phyloP scores from a whole-genome alignment of 2,797 vertebrate species.

The Bradypodion ventrale region DNA sequence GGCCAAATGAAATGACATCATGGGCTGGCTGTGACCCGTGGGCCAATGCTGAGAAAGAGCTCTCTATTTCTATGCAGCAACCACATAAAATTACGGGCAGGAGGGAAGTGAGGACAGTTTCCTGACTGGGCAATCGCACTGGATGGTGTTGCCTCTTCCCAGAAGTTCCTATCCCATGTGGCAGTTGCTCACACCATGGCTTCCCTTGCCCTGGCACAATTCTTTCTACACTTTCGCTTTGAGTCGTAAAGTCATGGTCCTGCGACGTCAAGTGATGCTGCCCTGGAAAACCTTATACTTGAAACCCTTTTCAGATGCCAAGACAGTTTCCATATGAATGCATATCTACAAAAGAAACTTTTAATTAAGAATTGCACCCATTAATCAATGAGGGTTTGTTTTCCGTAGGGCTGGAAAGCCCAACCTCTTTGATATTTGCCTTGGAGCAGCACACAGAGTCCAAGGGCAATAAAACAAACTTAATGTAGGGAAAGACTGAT shows the following conservation, averaged over 20 bases:
- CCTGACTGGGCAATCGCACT: too few relatives aligned
- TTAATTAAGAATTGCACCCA: constrained; percentile 45
- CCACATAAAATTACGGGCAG: too few relatives aligned
- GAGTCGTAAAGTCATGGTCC: background rate
- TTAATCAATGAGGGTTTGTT: constrained; percentile 58
- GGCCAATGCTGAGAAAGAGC: too few relatives aligned
- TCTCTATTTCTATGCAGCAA: too few relatives aligned
- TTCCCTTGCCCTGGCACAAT: too few relatives aligned
- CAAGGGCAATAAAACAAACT: constrained; percentile 39
- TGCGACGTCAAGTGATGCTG: background rate
- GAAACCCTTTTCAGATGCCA: background rate
- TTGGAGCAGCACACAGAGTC: constrained; percentile 45
- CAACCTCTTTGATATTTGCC: constrained; percentile 41
- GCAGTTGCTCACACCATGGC: too few relatives aligned
- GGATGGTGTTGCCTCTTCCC: too few relatives aligned
- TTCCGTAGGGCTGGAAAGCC: constrained; percentile 29
- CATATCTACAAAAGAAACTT: constrained; percentile 59
- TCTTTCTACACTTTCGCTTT: background rate
- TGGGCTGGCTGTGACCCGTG: too few relatives aligned
- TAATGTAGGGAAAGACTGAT: background rate
- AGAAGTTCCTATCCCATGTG: too few relatives aligned
- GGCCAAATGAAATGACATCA: too few relatives aligned
- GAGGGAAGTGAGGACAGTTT: too few relatives aligned
- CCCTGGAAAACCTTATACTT: background rate
- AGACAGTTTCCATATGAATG: constrained; percentile 38